phyloP scores from a whole-genome alignment of 2,888 invertebrate genomes.

The Zygaena filipendulae region DNA sequence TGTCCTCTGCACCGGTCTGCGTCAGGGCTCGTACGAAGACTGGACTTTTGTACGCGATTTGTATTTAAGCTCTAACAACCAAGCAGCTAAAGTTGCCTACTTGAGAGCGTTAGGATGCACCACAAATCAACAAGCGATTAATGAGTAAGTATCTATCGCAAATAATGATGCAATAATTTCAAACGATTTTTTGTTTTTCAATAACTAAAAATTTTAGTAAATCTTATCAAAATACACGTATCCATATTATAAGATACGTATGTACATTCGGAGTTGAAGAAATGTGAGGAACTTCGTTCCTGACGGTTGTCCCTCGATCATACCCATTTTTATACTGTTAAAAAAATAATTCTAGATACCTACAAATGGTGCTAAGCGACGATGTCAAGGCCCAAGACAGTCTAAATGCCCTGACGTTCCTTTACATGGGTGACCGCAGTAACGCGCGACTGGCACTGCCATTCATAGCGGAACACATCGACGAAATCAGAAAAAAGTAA shows the following conservation, averaged over 20 bases:
- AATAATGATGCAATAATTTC: no score
- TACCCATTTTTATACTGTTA: no score
- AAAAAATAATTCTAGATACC: slow-evolving; percentile 36
- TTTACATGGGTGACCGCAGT: slow-evolving; percentile 39
- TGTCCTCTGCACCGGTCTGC: slow-evolving; percentile 73
- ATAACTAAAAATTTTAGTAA: no score
- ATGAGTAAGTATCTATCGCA: slow-evolving; percentile 38
- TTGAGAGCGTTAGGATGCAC: slow-evolving; percentile 62
- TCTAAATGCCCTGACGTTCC: slow-evolving; percentile 45
- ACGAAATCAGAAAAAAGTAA: slow-evolving; percentile 37
- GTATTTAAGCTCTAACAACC: slow-evolving; percentile 39
- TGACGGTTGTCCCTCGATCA: no score
- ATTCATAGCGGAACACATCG: slow-evolving; percentile 32
- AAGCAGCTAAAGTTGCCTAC: slow-evolving; percentile 50
- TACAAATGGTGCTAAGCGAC: slow-evolving; percentile 36
- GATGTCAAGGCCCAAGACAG: slow-evolving; percentile 50
- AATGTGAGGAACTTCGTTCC: no score
- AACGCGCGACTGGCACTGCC: slow-evolving; percentile 38
- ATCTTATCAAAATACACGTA: no score
- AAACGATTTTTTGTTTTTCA: no score
- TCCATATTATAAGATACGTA: no score
- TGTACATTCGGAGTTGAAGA: no score
- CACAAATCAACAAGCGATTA: slow-evolving; percentile 31
- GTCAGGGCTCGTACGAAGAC: slow-evolving; percentile 64
- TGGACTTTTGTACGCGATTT: slow-evolving; percentile 67